Evolutionary conservation across 2,113 vertebrate species (phyloP), one percentile per base, ranked within the genome.

Genomic region (Pluvianellus socialis): DNA sequence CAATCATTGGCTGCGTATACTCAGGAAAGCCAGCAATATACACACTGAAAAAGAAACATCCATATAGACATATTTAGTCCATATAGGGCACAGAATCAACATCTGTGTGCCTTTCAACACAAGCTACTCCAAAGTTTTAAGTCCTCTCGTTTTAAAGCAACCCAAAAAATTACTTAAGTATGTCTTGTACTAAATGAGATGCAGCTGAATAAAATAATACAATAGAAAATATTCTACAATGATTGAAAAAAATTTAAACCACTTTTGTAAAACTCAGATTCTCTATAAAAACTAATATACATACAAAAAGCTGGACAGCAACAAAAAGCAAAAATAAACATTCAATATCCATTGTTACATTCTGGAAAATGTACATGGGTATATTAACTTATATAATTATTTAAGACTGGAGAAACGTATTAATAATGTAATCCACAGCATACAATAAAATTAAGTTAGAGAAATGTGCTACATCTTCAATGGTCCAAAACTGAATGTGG

Each of bases 1-100:
- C 98, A 8, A 99, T 99, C 98, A 99, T 98, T 2, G 98, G 97
- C 52, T 96, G 97, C 35, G 99, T 99, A 92, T 99, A 99, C 87
- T 99, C 99, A 27, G 99, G 95, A 97, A 99, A 99, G 86, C 98
- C 97, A 45, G 99, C 98, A 52, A 99, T 95, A 50, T 98, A 99
- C 50, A 98, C 98, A 88, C 99, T 99, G 95, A 44, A 82, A 94
- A 85, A 73, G 61, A 55, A 90, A 72, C 3, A 19, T 26, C 23
- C 61, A 83, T 6, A 38, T 1, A 47, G 12, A 61, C 4, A 84
- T 38, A 38, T 9, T 38, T 38, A 38, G 38, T 38, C 38, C 38
- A 38, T 9, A 38, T 38, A 38, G 35, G 79, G 24, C 3, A 55
- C 3, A 93, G 30, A 81, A 81, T 33, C 59, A 91, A 9, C 12